phyloP scores from a whole-genome alignment of 2,113 vertebrate genomes.

The Rhizomys pruinosus region DNA sequence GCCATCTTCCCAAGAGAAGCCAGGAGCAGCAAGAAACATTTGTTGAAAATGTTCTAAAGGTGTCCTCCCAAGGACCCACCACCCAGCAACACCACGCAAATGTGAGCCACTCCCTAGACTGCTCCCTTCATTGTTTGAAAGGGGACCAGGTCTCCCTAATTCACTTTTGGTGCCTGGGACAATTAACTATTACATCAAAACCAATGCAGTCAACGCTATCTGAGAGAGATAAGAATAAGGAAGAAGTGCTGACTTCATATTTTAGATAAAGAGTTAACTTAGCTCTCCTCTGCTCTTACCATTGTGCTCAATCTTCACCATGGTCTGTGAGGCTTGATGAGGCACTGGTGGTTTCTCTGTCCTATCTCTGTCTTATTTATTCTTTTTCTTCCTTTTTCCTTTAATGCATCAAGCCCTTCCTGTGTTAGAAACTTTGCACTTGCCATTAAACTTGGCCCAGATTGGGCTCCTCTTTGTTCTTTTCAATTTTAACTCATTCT shows the following conservation, averaged over 20 bases:
- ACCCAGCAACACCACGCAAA: not conserved
- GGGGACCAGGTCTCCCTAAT: not conserved
- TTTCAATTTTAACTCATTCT: not conserved
- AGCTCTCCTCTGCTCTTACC: not conserved
- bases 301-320: not conserved
- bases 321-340: not conserved
- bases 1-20: conserved; percentile 16
- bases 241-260: conserved; percentile 30
- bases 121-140: not conserved
- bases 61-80: not conserved
- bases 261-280: conserved; percentile 7
- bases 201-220: conserved; percentile 25
- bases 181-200: conserved; percentile 44
- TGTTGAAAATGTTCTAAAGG: not conserved
- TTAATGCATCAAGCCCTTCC: not conserved
- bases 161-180: not conserved
- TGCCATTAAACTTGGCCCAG: not conserved
- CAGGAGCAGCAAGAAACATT: not conserved
- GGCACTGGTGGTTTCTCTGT: not conserved
- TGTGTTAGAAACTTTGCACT: not conserved
- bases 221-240: conserved; percentile 32
- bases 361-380: not conserved
- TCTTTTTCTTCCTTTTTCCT: not conserved
- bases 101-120: not conserved
- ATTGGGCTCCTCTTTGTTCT: not conserved